phyloP scores from a whole-genome alignment of 1,140 invertebrate genomes.

The Drosophila suzukii region DNA sequence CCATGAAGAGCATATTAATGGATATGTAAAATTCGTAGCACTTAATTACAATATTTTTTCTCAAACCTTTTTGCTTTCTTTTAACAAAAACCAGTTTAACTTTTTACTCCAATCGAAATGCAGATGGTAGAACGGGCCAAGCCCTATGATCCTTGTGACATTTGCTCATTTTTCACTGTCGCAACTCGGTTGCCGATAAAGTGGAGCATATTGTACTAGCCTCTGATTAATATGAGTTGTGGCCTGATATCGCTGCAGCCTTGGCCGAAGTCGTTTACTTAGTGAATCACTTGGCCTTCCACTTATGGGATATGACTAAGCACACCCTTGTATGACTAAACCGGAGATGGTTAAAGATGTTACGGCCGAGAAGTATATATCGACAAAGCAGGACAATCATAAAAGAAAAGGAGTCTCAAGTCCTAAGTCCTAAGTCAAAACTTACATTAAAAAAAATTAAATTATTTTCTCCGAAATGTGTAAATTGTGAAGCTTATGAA shows the following conservation, averaged over 20 bases:
- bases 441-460: too few species aligned
- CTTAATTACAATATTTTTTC: background rate
- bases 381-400: background rate
- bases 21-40: slow-evolving; percentile 14
- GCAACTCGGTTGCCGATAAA: slow-evolving; percentile 45
- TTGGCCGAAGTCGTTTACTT: slow-evolving; percentile 54
- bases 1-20: background rate
- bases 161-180: slow-evolving; percentile 57
- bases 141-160: slow-evolving; percentile 48
- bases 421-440: too few species aligned
- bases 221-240: slow-evolving; percentile 57
- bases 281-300: slow-evolving; percentile 55
- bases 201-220: slow-evolving; percentile 49
- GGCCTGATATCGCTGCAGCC: slow-evolving; percentile 41
- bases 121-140: slow-evolving; percentile 12
- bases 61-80: slow-evolving; percentile 18
- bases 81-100: slow-evolving; percentile 42
- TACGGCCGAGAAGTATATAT: background rate
- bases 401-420: background rate
- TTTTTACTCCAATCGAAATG: slow-evolving; percentile 29
- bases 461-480: too few species aligned
- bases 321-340: slow-evolving; percentile 44
- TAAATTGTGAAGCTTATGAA: too few species aligned
- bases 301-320: slow-evolving; percentile 40
- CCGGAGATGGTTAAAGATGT: slow-evolving; percentile 3